Evolutionary conservation across 2,797 vertebrate species (phyloP), one percentile per base, ranked within the genome.

Genomic region (Pangasius krempfi): DNA sequence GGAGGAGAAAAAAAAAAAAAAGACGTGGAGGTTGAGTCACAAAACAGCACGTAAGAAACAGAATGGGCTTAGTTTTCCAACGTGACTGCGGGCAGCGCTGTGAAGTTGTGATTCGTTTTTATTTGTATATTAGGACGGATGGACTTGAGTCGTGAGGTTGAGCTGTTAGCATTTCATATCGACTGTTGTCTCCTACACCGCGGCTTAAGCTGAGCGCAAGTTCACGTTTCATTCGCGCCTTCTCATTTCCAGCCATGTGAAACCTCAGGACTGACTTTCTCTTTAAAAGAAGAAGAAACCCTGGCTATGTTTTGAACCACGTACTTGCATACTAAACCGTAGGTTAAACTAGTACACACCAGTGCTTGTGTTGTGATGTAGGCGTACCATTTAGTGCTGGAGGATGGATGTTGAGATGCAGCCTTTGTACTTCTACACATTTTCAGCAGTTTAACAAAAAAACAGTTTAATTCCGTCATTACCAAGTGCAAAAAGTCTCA

Each of bases 61-160:
- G 81, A 72, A 76, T 84, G n/a, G n/a, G 79, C 78, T 88, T 60
- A 16, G 62, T 78, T 89, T 88, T 87, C 85, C 58, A 66, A 70
- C 76, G 88, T 86, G 93, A 95, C 92, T 94, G 93, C 92, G 94
- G 93, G 94, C 95, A 94, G 96, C 93, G 86, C 94, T 92, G 84
- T 94, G 92, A 93, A 93, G 87, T 83, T 47, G 83, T 80, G 76
- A 76, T 37, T 88, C 60, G 92, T 37, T 44, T 78, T 90, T 93
- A 92, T 96, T 93, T 96, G 94, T 95, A 95, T 95, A 95, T 96
- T 94, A 92, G 93, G 92, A 94, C 93, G 60, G 76, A 78, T 30
- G 4, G 72, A 80, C 47, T 16, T 25, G 40, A 40, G 72, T 70
- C 37, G 40, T 50, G 58, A 52, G 16, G 27, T 50, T 2, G 30